Evolutionary conservation across 2,797 vertebrate species (phyloP), one percentile per base, ranked within the genome.

Genomic region (Crenichthys baileyi): DNA sequence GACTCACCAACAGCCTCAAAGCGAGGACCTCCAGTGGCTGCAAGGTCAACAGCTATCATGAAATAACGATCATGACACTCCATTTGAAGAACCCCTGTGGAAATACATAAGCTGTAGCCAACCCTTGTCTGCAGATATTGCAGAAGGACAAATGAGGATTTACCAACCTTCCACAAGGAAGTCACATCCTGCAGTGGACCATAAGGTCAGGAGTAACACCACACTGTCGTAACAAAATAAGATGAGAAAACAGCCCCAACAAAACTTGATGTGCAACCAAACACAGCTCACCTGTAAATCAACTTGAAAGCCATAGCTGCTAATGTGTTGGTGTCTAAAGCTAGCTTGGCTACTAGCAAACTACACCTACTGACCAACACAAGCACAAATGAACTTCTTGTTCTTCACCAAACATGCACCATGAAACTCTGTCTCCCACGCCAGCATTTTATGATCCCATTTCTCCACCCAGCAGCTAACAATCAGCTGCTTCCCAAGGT

Each of bases 1-100:
- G 1, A 74, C 91, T 63, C 74, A 94, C 95, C 93, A 1, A 93
- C 79, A 12, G 92, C 94, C 50, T 95, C 90, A 88, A 96, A 94
- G n/a, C 1, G 67, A 79, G 82, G 79, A 1, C 89, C 15, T 50
- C 90, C 91, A 72, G 80, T 68, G 26, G 92, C 81, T 1, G 89
- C 76, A 1, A 91, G 50, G 36, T 89, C 86, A 29, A 91, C 77
- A 22, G 90, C 84, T 70, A 95, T 84, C 84, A 85, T 78, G 72
- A 95, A 80, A 73, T 85, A 92, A 11, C 90, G 87, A 13, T 94
- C 92, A 81, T 7, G 86, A 89, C 95, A 96, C 68, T 89, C 88
- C 85, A 90, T 85, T 0, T 70, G 60, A 87, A 91, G 22, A 7
- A 79, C 70, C 83, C 74, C 92, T 95, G 78, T 9, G 22, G 0